Percentiles rank a stretch among this genome's conserved stretches.
Evolutionary conservation across 2,888 invertebrate genomes (phyloP).

Genomic region (Lamellibrachia satsuma): DNA sequence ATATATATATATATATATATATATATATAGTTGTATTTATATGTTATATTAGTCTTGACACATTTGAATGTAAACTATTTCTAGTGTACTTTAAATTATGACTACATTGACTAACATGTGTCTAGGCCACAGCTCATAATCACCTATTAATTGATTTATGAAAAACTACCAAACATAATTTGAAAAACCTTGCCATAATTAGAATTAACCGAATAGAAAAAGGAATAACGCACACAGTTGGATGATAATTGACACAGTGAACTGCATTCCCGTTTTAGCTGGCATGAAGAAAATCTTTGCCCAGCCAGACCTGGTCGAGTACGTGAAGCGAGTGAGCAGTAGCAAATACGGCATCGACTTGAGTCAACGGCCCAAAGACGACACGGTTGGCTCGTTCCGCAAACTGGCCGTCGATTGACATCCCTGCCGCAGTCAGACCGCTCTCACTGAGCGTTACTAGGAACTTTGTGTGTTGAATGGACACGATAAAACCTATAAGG

Average conservation of each 20-base stretch:
- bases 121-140: too few relatives aligned
- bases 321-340: slow-evolving; percentile 35
- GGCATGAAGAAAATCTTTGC: slow-evolving; percentile 31
- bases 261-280: neutral
- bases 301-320: slow-evolving; percentile 31
- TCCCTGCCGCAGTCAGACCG: neutral
- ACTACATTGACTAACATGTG: too few relatives aligned
- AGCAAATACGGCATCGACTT: slow-evolving; percentile 33
- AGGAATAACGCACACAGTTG: neutral
- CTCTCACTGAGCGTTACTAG: neutral
- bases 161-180: too few relatives aligned
- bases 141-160: too few relatives aligned
- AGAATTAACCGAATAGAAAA: neutral
- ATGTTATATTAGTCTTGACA: too few relatives aligned
- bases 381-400: slow-evolving; percentile 36
- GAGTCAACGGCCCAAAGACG: slow-evolving; percentile 27
- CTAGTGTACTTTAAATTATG: too few relatives aligned
- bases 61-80: too few relatives aligned
- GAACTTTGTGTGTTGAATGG: neutral
- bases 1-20: too few relatives aligned
- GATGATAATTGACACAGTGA: neutral
- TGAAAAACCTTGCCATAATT: too few relatives aligned
- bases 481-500: neutral
- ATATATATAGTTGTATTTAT: too few relatives aligned
- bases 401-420: slow-evolving; percentile 34